Conservation (phyloP, 2,113 vertebrate genomes). For the Genyomyrus donnyi region DNA sequence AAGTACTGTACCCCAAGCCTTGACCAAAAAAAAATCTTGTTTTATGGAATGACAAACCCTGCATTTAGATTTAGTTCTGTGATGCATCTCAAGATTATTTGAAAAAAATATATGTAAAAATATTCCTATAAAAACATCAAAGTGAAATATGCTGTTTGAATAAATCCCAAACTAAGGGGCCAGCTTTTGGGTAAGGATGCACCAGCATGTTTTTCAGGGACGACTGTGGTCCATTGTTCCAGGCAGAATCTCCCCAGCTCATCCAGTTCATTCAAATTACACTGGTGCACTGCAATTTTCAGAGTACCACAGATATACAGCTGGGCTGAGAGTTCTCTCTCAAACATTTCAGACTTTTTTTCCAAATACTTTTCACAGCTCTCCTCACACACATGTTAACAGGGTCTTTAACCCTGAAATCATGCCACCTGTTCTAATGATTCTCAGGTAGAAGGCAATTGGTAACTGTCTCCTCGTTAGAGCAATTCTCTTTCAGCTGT, state of each 20-base stretch:
- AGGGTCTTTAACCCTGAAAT: neutral
- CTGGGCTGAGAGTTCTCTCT: neutral
- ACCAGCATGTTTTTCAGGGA: neutral
- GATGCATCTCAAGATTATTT: neutral
- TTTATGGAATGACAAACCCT: neutral
- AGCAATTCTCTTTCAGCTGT: neutral
- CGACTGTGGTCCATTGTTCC: neutral
- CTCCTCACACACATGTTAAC: neutral
- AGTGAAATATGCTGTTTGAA: neutral
- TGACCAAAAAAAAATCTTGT: neutral
- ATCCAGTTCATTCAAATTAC: neutral
- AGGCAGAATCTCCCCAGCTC: neutral
- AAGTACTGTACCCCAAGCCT: neutral
- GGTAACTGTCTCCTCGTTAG: neutral
- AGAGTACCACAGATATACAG: neutral
- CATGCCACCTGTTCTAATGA: neutral
- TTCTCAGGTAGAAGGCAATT: neutral
- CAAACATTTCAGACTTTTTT: neutral
- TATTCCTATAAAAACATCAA: neutral
- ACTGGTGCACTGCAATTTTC: neutral
- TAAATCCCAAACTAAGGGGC: neutral
- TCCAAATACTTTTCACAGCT: neutral
- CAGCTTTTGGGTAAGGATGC: neutral
- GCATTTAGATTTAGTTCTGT: neutral
- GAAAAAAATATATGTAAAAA: neutral